Conservation (phyloP, 2,113 vertebrate genomes). For the Cavia porcellus region DNA sequence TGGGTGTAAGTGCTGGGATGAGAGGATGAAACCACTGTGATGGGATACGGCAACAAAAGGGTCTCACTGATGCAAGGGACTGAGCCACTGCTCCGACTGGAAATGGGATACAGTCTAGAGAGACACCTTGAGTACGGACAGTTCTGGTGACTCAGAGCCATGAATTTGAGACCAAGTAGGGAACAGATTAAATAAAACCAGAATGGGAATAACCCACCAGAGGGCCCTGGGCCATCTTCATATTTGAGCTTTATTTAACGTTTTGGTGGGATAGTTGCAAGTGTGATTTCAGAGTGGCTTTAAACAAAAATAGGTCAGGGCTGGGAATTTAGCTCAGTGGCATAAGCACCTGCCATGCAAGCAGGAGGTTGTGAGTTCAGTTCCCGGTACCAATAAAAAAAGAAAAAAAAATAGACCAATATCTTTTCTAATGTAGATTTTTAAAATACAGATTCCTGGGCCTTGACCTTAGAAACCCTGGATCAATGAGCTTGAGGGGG, state of each 20-base stretch:
- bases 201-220: background rate
- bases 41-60: background rate
- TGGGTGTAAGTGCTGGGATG: background rate
- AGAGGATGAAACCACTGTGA: background rate
- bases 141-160: background rate
- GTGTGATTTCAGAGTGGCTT: background rate
- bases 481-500: background rate
- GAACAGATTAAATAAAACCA: background rate
- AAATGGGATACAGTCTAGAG: background rate
- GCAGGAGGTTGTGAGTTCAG: too few species aligned
- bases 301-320: background rate
- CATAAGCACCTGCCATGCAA: too few species aligned
- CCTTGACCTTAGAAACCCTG: conserved; percentile 20
- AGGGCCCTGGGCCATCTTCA: background rate
- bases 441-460: conserved; percentile 38
- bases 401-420: background rate
- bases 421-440: conserved; percentile 17
- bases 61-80: background rate
- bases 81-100: background rate
- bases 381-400: too few species aligned
- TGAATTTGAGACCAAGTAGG: background rate
- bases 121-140: background rate
- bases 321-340: too few species aligned
- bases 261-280: background rate
- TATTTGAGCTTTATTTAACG: background rate